These are phyloP conservation scores for Beroe forskalii DNA, from an alignment of 37 sponge, comb jelly and placozoan species.

Conservation along the genomic window DNA sequence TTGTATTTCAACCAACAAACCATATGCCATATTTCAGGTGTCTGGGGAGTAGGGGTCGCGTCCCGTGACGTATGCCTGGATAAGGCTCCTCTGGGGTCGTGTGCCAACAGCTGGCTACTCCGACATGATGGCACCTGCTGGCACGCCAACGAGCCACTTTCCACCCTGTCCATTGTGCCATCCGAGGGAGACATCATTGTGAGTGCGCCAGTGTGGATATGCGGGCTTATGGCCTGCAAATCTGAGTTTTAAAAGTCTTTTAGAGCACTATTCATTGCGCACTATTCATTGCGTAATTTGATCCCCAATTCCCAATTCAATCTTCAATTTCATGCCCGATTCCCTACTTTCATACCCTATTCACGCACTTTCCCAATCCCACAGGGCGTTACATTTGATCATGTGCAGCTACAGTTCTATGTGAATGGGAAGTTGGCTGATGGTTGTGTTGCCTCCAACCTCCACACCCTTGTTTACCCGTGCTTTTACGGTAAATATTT, in stretches of 20 bases:
- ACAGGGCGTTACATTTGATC: constrained; percentile 89
- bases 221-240: background rate
- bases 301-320: no score
- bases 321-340: no score
- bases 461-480: constrained; percentile 88
- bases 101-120: constrained; percentile 85
- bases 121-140: constrained; percentile 77
- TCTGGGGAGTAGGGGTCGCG: constrained; percentile 97
- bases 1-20: no score
- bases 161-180: constrained; percentile 70
- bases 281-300: no score
- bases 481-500: constrained; percentile 89
- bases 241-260: no score
- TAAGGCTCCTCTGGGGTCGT: constrained; percentile 81
- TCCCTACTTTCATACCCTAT: no score
- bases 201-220: no score
- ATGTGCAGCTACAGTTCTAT: constrained; percentile 93
- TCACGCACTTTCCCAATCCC: no score
- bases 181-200: constrained; percentile 91
- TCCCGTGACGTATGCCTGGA: constrained; percentile 77
- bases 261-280: no score
- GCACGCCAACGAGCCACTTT: constrained; percentile 80
- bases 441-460: constrained; percentile 78
- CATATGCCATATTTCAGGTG: constrained; percentile 68
- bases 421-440: constrained; percentile 91